Evolutionary conservation across 2,797 vertebrate species (phyloP).

Genomic region (Myripristis murdjan): DNA sequence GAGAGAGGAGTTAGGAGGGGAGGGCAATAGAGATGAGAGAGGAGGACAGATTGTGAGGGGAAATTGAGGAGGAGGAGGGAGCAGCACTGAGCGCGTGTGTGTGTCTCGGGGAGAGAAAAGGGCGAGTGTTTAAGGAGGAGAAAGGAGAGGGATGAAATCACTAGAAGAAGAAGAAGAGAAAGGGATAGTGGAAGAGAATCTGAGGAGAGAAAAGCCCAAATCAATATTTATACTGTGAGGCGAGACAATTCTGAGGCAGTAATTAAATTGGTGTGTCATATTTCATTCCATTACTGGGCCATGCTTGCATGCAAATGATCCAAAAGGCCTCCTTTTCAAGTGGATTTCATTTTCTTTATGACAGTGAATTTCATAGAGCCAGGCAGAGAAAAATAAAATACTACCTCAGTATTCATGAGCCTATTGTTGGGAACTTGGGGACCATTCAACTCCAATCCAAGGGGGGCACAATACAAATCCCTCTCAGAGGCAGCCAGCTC

Average conservation of each 20-base stretch:
- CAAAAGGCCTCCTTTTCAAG: conserved; percentile 71
- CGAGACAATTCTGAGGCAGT: conserved; percentile 79
- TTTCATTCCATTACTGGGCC: conserved; percentile 82
- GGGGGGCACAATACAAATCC: conserved; percentile 39
- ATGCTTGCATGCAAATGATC: conserved; percentile 78
- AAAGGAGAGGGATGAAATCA: conserved; percentile 42
- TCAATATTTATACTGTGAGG: conserved; percentile 85
- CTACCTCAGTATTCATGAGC: conserved; percentile 79
- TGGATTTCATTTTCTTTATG: conserved; percentile 77
- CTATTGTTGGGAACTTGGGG: conserved; percentile 75
- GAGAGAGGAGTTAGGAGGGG: conserved; percentile 31
- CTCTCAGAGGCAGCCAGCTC: conserved; percentile 25
- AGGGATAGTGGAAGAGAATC: conserved; percentile 41
- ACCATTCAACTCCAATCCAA: conserved; percentile 58
- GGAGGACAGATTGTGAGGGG: conserved; percentile 39
- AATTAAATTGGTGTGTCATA: conserved; percentile 87
- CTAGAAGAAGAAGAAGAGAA: conserved; percentile 15
- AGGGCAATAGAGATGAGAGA: conserved; percentile 22
- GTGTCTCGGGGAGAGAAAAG: conserved; percentile 15
- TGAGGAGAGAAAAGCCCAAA: conserved; percentile 62
- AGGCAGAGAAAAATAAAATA: conserved; percentile 71
- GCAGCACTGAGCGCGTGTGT: conserved; percentile 5
- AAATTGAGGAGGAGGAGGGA: conserved; percentile 48
- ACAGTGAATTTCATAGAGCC: conserved; percentile 69
- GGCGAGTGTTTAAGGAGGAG: conserved; percentile 25